phyloP scores from a whole-genome alignment of 2,797 vertebrate genomes.

The Syndactyla subalaris region DNA sequence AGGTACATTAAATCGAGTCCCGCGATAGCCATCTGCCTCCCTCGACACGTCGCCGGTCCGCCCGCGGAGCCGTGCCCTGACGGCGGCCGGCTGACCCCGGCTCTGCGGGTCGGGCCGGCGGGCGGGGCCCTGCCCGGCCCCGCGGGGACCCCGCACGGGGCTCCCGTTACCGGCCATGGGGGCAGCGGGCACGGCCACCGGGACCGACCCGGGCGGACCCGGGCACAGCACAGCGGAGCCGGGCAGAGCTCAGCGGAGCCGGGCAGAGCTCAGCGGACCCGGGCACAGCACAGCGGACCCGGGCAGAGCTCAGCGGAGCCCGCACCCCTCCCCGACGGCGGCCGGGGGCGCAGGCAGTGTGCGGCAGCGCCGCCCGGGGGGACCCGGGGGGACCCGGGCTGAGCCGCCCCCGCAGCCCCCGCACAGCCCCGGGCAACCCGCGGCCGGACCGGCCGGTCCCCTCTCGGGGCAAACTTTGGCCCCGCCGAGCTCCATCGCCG shows the following conservation, averaged over 20 bases:
- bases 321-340: neutral
- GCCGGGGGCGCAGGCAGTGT: neutral
- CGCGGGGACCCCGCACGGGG: neutral
- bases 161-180: neutral
- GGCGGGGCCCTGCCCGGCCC: neutral
- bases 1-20: neutral
- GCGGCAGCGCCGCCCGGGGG: neutral
- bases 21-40: neutral
- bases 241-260: neutral
- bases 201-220: no score
- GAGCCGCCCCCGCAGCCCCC: neutral
- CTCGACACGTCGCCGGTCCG: accelerated
- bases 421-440: neutral
- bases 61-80: neutral
- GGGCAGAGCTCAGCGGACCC: no score
- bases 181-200: neutral
- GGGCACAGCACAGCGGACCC: no score
- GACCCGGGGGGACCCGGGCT: neutral
- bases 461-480: neutral
- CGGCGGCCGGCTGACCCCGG: neutral
- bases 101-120: accelerated
- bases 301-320: neutral
- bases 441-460: neutral
- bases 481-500: neutral
- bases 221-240: no score